Conservation (phyloP, 2,797 vertebrate genomes). For the Martes flavigula region DNA sequence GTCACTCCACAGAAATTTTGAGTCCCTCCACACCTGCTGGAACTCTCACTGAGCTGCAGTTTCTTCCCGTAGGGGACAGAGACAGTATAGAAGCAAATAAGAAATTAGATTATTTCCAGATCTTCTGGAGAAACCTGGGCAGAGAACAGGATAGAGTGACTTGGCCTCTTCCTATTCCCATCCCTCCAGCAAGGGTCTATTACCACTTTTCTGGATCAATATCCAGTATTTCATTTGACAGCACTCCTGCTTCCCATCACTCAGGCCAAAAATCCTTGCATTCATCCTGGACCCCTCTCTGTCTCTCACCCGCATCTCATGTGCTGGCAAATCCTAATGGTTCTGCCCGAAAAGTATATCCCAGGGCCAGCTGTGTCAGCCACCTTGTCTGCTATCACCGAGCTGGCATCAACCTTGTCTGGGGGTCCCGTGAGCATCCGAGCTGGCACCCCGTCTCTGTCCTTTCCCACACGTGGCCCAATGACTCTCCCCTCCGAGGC, state of each 20-base stretch:
- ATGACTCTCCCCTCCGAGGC: accelerated
- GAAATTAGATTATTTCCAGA: too few relatives aligned
- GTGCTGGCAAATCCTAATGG: neutral
- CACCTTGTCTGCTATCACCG: neutral
- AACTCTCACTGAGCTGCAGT: neutral
- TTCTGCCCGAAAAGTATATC: neutral
- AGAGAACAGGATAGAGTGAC: neutral
- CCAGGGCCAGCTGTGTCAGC: accelerated
- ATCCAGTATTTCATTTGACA: accelerated
- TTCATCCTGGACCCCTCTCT: neutral
- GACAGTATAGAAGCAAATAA: too few relatives aligned
- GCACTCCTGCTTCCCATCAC: neutral
- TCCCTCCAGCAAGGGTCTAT: accelerated
- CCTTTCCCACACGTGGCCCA: neutral
- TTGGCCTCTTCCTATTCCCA: accelerated
- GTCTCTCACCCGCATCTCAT: neutral
- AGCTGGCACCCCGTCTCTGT: accelerated
- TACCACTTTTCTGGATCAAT: too few relatives aligned
- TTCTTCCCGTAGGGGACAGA: neutral
- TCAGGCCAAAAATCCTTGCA: neutral
- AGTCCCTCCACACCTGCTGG: neutral
- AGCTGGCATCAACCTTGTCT: neutral
- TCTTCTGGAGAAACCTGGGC: neutral
- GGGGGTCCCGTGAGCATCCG: neutral
- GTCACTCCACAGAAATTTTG: neutral